Evolutionary conservation across 2,797 vertebrate genomes (phyloP).

Genomic region (Malurus leucopterus): DNA sequence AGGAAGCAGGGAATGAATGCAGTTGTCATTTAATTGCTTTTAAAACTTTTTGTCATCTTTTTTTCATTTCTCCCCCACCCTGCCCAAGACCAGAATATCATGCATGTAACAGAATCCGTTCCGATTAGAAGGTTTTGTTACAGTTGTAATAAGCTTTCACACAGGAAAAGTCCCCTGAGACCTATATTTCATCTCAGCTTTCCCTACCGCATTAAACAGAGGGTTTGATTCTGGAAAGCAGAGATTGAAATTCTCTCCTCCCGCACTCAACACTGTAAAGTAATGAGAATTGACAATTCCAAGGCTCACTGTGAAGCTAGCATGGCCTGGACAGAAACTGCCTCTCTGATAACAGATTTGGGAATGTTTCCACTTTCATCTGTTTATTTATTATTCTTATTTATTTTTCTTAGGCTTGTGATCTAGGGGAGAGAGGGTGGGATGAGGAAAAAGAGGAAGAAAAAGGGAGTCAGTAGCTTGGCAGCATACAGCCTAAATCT

Average conservation of each 20-base stretch:
- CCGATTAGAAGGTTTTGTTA: conserved; percentile 71
- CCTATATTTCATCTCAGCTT: conserved; percentile 71
- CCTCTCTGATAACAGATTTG: conserved; percentile 83
- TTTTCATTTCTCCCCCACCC: conserved; percentile 13
- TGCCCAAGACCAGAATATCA: conserved; percentile 53
- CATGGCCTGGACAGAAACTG: conserved; percentile 80
- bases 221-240: conserved; percentile 82
- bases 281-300: conserved; percentile 81
- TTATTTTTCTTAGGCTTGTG: conserved; percentile 64
- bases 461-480: conserved; percentile 69
- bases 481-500: conserved; percentile 68
- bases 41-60: conserved; percentile 22
- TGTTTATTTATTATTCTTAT: conserved; percentile 67
- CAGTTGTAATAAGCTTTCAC: conserved; percentile 71
- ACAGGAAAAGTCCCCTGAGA: conserved; percentile 60
- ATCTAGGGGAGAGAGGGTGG: conserved; percentile 31
- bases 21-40: conserved; percentile 13
- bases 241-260: conserved; percentile 67
- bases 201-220: conserved; percentile 65
- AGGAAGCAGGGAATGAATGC: not conserved
- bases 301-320: conserved; percentile 72
- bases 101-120: conserved; percentile 62
- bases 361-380: conserved; percentile 74
- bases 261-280: conserved; percentile 74
- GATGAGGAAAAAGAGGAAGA: not conserved